These are phyloP conservation scores for Cosmia pyralina DNA, from an alignment of 2,888 invertebrate genomes.

Conservation along the genomic window DNA sequence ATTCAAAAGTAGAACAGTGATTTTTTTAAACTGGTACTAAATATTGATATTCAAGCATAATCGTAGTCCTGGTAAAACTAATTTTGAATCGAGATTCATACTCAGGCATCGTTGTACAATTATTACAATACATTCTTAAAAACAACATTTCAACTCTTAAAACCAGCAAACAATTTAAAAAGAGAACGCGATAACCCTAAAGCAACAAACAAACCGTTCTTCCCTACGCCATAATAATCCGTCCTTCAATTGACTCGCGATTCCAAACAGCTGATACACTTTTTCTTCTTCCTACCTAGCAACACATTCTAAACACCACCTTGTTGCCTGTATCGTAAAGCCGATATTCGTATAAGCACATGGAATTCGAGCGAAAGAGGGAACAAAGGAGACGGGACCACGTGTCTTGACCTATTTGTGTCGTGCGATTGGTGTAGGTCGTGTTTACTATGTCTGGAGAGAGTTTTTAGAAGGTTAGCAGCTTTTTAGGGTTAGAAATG, in stretches of 20 bases:
- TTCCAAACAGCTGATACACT: constrained; percentile 68
- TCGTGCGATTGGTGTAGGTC: constrained; percentile 79
- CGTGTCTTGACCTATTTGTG: constrained; percentile 81
- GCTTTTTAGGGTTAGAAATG: constrained; percentile 42
- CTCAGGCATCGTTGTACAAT: neutral
- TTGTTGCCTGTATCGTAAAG: constrained; percentile 32
- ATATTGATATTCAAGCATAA: neutral
- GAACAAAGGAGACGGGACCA: constrained; percentile 70
- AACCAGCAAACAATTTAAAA: constrained; percentile 19
- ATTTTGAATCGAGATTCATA: neutral
- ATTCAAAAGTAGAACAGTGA: constrained; percentile 9
- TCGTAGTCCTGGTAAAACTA: neutral
- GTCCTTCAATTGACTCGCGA: constrained; percentile 66
- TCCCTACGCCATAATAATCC: constrained; percentile 57
- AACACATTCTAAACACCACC: constrained; percentile 39
- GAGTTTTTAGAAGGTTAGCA: constrained; percentile 56
- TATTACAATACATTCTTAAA: neutral
- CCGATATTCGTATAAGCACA: constrained; percentile 49
- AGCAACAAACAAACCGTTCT: constrained; percentile 53
- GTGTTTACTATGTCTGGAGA: constrained; percentile 65
- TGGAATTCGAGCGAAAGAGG: constrained; percentile 64
- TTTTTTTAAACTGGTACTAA: neutral
- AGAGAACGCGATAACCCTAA: constrained; percentile 37
- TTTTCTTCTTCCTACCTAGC: constrained; percentile 59
- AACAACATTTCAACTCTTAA: neutral